phyloP scores from a whole-genome alignment of 2,888 invertebrate genomes.

The Pandemis cinnamomeana region DNA sequence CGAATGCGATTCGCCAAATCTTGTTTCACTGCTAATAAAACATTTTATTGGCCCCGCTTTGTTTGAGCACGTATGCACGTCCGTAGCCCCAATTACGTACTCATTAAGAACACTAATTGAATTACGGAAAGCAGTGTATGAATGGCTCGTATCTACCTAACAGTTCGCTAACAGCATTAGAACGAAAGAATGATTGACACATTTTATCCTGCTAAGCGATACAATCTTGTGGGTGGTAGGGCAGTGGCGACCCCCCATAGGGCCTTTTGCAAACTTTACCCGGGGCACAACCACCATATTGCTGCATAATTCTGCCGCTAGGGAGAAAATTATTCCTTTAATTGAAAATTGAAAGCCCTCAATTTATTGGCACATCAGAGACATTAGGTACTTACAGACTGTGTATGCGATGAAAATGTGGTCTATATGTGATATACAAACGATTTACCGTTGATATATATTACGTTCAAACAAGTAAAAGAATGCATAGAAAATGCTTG shows the following conservation, averaged over 20 bases:
- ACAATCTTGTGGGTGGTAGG: no score
- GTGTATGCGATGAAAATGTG: neutral
- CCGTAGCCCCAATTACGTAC: constrained; percentile 56
- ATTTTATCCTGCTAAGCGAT: no score
- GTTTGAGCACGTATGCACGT: constrained; percentile 6
- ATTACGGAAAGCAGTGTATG: constrained; percentile 48
- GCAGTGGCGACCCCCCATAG: no score
- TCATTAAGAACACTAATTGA: constrained; percentile 63
- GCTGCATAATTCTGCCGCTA: no score
- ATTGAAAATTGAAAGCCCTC: no score
- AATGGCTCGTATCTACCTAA: no score
- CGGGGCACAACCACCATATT: no score
- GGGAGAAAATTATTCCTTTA: no score
- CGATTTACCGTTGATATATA: neutral
- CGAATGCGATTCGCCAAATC: constrained; percentile 20
- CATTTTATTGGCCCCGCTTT: constrained; percentile 31
- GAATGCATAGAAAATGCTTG: constrained; percentile 23
- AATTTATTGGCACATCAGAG: no score
- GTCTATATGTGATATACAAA: neutral
- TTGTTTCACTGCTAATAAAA: constrained; percentile 32
- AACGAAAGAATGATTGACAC: no score
- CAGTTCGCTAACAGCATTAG: no score
- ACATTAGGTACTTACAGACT: neutral
- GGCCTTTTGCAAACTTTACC: no score
- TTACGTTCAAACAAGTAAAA: constrained; percentile 30